Conservation (phyloP, 2,113 vertebrate genomes). For the Tylochromis polylepis region DNA sequence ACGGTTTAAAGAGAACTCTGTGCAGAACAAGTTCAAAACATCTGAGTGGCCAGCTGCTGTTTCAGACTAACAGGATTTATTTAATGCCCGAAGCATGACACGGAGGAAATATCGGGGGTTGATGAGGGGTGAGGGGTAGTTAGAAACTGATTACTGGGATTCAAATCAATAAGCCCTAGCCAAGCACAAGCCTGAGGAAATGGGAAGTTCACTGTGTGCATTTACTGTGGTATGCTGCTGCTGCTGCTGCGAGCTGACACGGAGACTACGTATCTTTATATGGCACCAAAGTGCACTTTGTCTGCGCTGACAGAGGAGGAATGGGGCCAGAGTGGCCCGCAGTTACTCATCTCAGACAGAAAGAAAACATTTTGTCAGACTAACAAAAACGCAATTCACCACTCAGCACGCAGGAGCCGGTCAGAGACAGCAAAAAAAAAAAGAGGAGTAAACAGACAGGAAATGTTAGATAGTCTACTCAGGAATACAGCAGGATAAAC, state of each 20-base stretch:
- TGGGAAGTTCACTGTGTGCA: slow-evolving; percentile 51
- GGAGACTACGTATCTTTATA: slow-evolving; percentile 62
- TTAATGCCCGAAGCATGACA: slow-evolving; percentile 64
- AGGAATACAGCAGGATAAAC: neutral
- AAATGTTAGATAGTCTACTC: neutral
- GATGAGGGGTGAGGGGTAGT: neutral
- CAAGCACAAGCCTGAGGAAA: slow-evolving; percentile 58
- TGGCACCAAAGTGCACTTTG: slow-evolving; percentile 66
- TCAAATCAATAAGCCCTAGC: slow-evolving; percentile 59
- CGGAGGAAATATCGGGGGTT: slow-evolving; percentile 47
- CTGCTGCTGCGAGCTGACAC: slow-evolving; percentile 44
- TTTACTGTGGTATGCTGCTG: slow-evolving; percentile 63
- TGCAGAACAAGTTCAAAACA: slow-evolving; percentile 21
- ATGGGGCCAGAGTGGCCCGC: slow-evolving; percentile 38
- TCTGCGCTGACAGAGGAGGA: slow-evolving; percentile 53
- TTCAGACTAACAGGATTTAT: slow-evolving; percentile 65
- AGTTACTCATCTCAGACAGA: slow-evolving; percentile 50
- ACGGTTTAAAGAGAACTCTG: neutral
- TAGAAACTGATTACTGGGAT: slow-evolving; percentile 58
- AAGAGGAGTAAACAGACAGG: neutral
- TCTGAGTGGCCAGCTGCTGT: slow-evolving; percentile 28
- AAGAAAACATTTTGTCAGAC: slow-evolving; percentile 58
- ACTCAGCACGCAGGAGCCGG: neutral
- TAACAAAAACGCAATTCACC: slow-evolving; percentile 46
- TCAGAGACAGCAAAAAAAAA: neutral